Evolutionary conservation across 1,140 invertebrate genomes (phyloP).

Genomic region (Zophobas atratus): DNA sequence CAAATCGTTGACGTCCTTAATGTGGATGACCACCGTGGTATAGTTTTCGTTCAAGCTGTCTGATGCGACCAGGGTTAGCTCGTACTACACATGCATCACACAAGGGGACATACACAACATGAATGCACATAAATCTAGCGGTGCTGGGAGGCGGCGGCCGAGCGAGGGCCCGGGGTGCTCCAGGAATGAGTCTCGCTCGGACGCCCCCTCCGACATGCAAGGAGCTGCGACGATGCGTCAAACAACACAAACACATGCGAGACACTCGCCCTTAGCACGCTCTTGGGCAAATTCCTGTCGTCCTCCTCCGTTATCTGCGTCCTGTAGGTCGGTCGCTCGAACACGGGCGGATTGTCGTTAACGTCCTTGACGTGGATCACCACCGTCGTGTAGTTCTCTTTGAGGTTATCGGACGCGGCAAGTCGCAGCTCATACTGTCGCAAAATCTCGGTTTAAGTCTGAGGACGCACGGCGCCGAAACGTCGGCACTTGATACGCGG

Average conservation of each 20-base stretch:
- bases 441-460: slow-evolving; percentile 8
- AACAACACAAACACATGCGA: slow-evolving; percentile 13
- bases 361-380: slow-evolving; percentile 97
- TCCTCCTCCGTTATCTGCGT: slow-evolving; percentile 97
- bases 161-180: neutral
- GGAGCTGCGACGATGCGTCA: neutral
- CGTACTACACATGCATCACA: slow-evolving; percentile 76
- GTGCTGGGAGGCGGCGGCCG: neutral
- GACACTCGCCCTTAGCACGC: slow-evolving; percentile 85
- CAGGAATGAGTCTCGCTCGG: neutral
- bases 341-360: slow-evolving; percentile 89
- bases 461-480: no score
- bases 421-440: slow-evolving; percentile 91
- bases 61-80: slow-evolving; percentile 88
- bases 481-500: no score
- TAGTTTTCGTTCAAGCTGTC: slow-evolving; percentile 89
- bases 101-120: slow-evolving; percentile 54
- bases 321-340: slow-evolving; percentile 93
- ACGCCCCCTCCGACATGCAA: neutral
- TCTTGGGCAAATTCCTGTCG: slow-evolving; percentile 93
- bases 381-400: slow-evolving; percentile 96
- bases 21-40: slow-evolving; percentile 82
- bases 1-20: slow-evolving; percentile 87
- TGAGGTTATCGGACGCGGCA: slow-evolving; percentile 95
- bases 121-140: neutral